phyloP scores from a whole-genome alignment of 2,113 vertebrate genomes.

The Sebastes fasciatus region DNA sequence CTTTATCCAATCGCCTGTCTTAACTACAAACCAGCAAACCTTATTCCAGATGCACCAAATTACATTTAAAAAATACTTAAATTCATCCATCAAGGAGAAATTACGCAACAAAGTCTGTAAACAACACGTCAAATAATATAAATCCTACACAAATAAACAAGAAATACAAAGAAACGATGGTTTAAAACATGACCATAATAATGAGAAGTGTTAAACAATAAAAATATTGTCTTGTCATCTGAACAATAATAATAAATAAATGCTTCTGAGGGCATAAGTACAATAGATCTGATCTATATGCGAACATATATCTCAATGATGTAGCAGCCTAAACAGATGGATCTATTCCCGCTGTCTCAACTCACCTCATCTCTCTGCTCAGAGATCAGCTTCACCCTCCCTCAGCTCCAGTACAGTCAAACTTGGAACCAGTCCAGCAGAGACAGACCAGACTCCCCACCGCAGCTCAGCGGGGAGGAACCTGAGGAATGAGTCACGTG shows the following conservation, averaged over 20 bases:
- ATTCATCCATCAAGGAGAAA: background rate
- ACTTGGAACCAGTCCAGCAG: conserved; percentile 7
- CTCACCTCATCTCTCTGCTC: conserved; percentile 49
- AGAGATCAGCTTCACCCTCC: conserved; percentile 45
- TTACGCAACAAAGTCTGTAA: background rate
- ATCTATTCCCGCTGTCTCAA: too few species aligned
- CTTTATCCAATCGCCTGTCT: background rate
- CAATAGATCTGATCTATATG: too few species aligned
- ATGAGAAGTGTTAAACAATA: background rate
- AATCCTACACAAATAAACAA: background rate
- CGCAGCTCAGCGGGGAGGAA: conserved; percentile 1
- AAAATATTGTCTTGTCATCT: background rate
- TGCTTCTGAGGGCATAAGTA: too few species aligned
- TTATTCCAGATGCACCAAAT: background rate
- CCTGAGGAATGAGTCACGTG: conserved; percentile 49
- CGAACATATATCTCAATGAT: too few species aligned
- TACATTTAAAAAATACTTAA: background rate
- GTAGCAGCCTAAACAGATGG: too few species aligned
- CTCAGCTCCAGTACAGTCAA: conserved; percentile 17
- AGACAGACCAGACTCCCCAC: background rate
- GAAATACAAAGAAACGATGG: background rate
- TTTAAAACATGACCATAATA: background rate
- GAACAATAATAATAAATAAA: too few species aligned
- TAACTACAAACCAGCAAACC: background rate
- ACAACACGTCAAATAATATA: background rate